phyloP scores from a whole-genome alignment of 2,113 vertebrate species.

The Coptodon rendalli region DNA sequence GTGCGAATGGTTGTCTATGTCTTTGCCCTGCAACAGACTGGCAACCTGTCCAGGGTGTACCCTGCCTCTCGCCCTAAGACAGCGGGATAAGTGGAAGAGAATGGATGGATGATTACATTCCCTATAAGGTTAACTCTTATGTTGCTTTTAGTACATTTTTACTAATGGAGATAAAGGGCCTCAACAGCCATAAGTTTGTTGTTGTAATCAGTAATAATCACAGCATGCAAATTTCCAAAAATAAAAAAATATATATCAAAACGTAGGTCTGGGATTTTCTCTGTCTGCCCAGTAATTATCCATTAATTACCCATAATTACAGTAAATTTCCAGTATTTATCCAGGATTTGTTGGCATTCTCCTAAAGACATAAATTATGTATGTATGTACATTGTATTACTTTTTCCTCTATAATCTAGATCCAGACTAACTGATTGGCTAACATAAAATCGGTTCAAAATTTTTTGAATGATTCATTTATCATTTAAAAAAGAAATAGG shows the following conservation, averaged over 20 bases:
- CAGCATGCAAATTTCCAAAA: neutral
- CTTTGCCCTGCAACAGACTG: neutral
- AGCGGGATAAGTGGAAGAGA: neutral
- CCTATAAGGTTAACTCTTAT: neutral
- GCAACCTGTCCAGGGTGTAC: neutral
- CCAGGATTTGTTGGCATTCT: neutral
- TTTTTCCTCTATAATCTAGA: neutral
- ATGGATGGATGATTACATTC: neutral
- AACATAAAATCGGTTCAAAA: neutral
- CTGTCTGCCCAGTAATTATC: neutral
- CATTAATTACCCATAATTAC: neutral
- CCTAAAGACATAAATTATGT: neutral
- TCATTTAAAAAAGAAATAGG: neutral
- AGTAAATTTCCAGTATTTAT: neutral
- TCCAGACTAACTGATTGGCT: neutral
- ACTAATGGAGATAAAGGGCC: neutral
- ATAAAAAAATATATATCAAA: neutral
- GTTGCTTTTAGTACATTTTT: neutral
- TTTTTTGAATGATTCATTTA: rapidly evolving
- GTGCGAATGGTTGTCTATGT: neutral
- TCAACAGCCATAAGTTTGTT: neutral
- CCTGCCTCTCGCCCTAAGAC: neutral
- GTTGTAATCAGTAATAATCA: neutral
- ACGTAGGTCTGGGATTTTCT: neutral
- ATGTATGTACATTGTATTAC: neutral